A percentile compares a stretch with the other conserved stretches of the same genome.
Evolutionary conservation across 1,140 invertebrate genomes (phyloP).

Genomic region (Euwallacea similis): DNA sequence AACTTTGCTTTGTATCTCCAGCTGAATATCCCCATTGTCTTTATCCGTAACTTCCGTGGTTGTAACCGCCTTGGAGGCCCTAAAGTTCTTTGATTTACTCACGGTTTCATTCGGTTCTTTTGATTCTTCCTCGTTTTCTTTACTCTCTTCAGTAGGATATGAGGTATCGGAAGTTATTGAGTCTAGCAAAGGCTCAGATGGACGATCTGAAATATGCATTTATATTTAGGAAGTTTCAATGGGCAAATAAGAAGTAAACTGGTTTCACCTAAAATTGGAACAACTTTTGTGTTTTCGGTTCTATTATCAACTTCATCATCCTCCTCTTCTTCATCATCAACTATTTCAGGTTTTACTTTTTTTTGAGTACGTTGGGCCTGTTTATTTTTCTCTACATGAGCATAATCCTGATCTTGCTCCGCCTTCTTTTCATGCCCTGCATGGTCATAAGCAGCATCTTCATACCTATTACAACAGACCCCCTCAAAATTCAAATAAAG

Average conservation of each 20-base stretch:
- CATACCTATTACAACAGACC: slow-evolving; percentile 55
- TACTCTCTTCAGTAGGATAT: background rate
- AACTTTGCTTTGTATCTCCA: slow-evolving; percentile 47
- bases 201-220: slow-evolving; percentile 5
- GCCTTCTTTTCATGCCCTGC: slow-evolving; percentile 70
- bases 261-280: background rate
- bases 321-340: background rate
- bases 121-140: slow-evolving; percentile 21
- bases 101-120: background rate
- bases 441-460: slow-evolving; percentile 76
- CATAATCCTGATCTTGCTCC: slow-evolving; percentile 56
- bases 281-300: slow-evolving; percentile 10
- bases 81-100: slow-evolving; percentile 33
- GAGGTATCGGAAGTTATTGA: slow-evolving; percentile 16
- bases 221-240: too few relatives aligned
- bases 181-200: slow-evolving; percentile 3
- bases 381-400: slow-evolving; percentile 38
- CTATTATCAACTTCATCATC: slow-evolving; percentile 5
- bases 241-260: too few relatives aligned
- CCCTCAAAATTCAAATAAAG: background rate
- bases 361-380: slow-evolving; percentile 28
- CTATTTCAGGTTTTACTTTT: slow-evolving; percentile 21
- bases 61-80: slow-evolving; percentile 55
- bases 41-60: slow-evolving; percentile 50
- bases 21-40: slow-evolving; percentile 42